Percentiles rank a stretch among this genome's conserved stretches.
Evolutionary conservation across 2,888 invertebrate species (phyloP).

Genomic region (Clepsis dumicolana): DNA sequence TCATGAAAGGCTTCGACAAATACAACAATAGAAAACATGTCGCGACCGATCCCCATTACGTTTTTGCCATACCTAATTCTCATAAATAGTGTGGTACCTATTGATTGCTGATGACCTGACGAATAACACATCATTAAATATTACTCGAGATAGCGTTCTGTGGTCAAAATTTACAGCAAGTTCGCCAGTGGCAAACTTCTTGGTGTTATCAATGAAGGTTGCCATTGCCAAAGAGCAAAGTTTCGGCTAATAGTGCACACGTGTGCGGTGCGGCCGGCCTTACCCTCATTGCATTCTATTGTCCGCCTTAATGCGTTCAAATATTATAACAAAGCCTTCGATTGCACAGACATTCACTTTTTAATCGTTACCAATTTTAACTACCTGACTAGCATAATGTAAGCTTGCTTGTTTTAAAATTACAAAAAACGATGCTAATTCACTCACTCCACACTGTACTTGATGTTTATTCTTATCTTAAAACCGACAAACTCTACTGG

Average conservation of each 20-base stretch:
- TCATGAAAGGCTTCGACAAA: slow-evolving; percentile 51
- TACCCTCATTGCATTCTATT: slow-evolving; percentile 61
- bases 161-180: background rate
- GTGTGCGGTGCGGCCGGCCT: slow-evolving; percentile 72
- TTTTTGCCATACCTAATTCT: slow-evolving; percentile 42
- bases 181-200: slow-evolving; percentile 45
- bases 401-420: background rate
- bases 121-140: background rate
- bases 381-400: background rate
- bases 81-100: too few species aligned
- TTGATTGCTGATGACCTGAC: background rate
- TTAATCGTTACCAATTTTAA: slow-evolving; percentile 42
- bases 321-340: slow-evolving; percentile 65
- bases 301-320: slow-evolving; percentile 63
- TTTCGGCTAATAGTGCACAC: slow-evolving; percentile 58
- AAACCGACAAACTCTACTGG: background rate
- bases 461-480: background rate
- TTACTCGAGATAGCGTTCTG: background rate
- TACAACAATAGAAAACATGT: slow-evolving; percentile 56
- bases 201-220: slow-evolving; percentile 57
- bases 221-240: slow-evolving; percentile 49
- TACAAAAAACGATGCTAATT: background rate
- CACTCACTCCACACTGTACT: background rate
- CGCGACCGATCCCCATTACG: slow-evolving; percentile 45
- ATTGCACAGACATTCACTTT: slow-evolving; percentile 64